These are phyloP conservation scores for Nerophis ophidion DNA, from an alignment of 2,113 vertebrate genomes.

Conservation along the genomic window DNA sequence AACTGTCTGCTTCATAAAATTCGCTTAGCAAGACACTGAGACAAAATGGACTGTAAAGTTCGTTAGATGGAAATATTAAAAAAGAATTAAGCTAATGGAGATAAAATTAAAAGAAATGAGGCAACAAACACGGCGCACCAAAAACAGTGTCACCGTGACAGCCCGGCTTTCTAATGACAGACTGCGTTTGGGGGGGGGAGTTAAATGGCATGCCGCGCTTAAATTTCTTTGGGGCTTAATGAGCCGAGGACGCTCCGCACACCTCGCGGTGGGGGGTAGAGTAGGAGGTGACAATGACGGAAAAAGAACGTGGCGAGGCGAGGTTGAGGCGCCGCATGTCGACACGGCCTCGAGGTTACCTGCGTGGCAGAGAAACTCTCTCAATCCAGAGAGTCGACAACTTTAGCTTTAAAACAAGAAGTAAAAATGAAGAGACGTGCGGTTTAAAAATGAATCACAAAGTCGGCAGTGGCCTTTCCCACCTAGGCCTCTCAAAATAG, in stretches of 20 bases:
- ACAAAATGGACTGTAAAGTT: constrained; percentile 99
- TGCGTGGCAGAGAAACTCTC: not conserved
- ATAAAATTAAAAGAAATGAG: constrained; percentile 99
- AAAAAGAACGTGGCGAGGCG: constrained; percentile 83
- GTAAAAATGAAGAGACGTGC: no score
- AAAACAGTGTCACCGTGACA: constrained; percentile 98
- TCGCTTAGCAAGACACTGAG: constrained; percentile 99
- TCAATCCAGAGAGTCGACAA: no score
- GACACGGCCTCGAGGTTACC: not conserved
- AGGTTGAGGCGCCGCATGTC: constrained; percentile 74
- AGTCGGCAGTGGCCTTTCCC: no score
- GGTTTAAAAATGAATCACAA: no score
- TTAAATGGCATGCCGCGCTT: constrained; percentile 98
- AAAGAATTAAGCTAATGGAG: constrained; percentile 99
- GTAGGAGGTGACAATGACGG: constrained; percentile 85
- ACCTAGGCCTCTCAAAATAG: no score
- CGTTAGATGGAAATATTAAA: constrained; percentile 99
- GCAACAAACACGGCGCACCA: constrained; percentile 99
- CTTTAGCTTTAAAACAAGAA: no score
- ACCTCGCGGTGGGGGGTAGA: constrained; percentile 79
- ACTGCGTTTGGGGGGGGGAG: constrained; percentile 90
- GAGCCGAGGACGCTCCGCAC: constrained; percentile 98
- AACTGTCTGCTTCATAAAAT: constrained; percentile 99
- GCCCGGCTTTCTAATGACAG: constrained; percentile 99
- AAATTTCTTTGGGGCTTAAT: constrained; percentile 99